Conservation (phyloP, 2,888 invertebrate genomes). For the Heliconius ethilla region DNA sequence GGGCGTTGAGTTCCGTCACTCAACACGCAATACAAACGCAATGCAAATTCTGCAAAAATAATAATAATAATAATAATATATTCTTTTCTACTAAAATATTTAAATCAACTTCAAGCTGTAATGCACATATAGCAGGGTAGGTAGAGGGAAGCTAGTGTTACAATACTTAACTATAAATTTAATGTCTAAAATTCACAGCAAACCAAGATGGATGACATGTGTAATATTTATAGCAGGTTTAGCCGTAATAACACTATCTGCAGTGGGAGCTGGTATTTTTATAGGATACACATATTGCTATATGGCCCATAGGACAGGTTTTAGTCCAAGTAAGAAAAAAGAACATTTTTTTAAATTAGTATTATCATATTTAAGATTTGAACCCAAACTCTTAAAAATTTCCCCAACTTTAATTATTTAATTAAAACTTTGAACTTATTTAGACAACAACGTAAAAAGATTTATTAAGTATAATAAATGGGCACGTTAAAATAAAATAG, state of each 20-base stretch:
- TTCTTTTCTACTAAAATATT: not conserved
- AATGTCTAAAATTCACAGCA: constrained; percentile 50
- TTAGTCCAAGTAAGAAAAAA: constrained; percentile 39
- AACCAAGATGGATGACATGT: constrained; percentile 61
- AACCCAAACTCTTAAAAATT: not conserved
- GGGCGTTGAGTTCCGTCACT: too few species aligned
- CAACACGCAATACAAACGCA: too few species aligned
- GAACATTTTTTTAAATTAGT: not conserved
- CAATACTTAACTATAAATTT: not conserved
- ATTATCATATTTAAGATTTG: not conserved
- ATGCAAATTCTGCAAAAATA: too few species aligned
- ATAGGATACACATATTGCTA: constrained; percentile 73
- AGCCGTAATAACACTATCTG: constrained; percentile 59
- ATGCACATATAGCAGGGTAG: too few species aligned
- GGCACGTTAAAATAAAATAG: too few species aligned
- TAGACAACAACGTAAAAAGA: too few species aligned
- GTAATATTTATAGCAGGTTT: constrained; percentile 53
- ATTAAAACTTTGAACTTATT: too few species aligned
- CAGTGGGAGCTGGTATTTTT: constrained; percentile 61
- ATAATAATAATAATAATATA: too few species aligned
- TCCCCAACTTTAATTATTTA: not conserved
- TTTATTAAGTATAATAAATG: too few species aligned
- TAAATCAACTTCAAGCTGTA: too few species aligned
- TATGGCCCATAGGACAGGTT: constrained; percentile 58
- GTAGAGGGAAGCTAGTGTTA: too few species aligned